Evolutionary conservation across 37 sponge, comb jelly and placozoan genomes (phyloP), one percentile per base, ranked within the genome.

Genomic region (Aphrocallistes beatrix): DNA sequence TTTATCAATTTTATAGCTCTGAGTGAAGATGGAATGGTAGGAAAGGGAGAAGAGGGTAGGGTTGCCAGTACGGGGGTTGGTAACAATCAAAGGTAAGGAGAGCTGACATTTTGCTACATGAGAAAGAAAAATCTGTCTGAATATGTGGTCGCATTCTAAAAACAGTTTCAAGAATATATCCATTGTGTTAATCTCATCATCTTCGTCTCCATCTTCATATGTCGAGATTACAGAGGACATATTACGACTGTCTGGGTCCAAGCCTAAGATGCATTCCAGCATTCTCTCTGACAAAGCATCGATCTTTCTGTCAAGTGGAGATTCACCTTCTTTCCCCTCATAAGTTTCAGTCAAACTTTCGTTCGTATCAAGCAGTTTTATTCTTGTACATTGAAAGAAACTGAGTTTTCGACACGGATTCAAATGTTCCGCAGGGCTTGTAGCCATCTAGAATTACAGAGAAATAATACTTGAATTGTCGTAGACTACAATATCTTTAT

Each of bases 91-190:
- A 32, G 88, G 88, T 0, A 88, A 8, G n/a, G 85, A 69, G 25
- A 84, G 39, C 85, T 88, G 85, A 39, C 88, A 88, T 1, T 38
- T 39, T 1, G 82, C 40, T 50, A 83, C 75, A 25, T 60, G 75
- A 8, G 75, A 60, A 6, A 60, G 21, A 19, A 60, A 28, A 32
- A 13, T 60, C 3, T 60, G 75, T 60, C 75, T 60, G 75, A 60
- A 60, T 60, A 60, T 3, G 34, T 60, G 75, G n/a, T 60, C 75
- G 25, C 28, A 60, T 8, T 6, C 28, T 13, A 60, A 30, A 60
- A 60, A 60, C 3, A 60, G 10, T 19, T 60, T 25, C 3, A 60
- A 30, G n/a, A 60, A 60, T 60, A 60, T 60, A 60, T 60, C 75
- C 75, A 60, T 60, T 13, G 75, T 19, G 21, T 60, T 60, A 60